Evolutionary conservation across 2,113 vertebrate species (phyloP), one percentile per base, ranked within the genome.

Genomic region (Eptatretus burgeri): DNA sequence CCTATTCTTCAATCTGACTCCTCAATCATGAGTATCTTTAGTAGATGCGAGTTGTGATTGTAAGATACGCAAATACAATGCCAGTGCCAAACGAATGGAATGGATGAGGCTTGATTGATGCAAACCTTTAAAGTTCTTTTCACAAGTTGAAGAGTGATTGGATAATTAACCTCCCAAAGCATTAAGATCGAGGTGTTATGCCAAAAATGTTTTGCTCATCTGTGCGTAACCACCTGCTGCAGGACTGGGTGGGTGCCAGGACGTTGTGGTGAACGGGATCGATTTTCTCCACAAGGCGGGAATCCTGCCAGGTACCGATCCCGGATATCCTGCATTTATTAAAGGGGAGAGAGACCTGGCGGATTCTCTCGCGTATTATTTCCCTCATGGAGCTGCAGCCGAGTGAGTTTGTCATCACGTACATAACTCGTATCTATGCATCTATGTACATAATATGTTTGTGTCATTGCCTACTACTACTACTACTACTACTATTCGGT

Each of bases 231-330:
- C 27, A 7, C 27, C 27, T 41, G 27, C 27, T 7, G 27, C 56
- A 82, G 80, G 80, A 51, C 81, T 82, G 64, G 80, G 80, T 9
- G 80, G 80, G 20, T 82, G 80, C 65, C 78, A 80, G 62, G 80
- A 82, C 69, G 72, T 81, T 64, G 72, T 81, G 10, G 79, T 81
- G 50, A 78, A 82, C 13, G 76, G 74, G 2, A 76, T 81, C 53
- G 69, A 73, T 1, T 63, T 81, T 65, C 71, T 82, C 13, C 75
- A 80, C 63, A 78, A 79, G 71, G 74, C 79, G 1, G 75, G 75
- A 19, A 69, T 82, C 63, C 63, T 67, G 14, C 74, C 74, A 17
- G 70, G 72, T 10, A 69, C 72, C 60, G 74, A 71, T 64, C 78
- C 79, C 1, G 63, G 79, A 2, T 79, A 82, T 67, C 76, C 81